These are phyloP conservation scores for Lordiphosa mommai DNA, from an alignment of 1,140 invertebrate genomes.

Conservation along the genomic window DNA sequence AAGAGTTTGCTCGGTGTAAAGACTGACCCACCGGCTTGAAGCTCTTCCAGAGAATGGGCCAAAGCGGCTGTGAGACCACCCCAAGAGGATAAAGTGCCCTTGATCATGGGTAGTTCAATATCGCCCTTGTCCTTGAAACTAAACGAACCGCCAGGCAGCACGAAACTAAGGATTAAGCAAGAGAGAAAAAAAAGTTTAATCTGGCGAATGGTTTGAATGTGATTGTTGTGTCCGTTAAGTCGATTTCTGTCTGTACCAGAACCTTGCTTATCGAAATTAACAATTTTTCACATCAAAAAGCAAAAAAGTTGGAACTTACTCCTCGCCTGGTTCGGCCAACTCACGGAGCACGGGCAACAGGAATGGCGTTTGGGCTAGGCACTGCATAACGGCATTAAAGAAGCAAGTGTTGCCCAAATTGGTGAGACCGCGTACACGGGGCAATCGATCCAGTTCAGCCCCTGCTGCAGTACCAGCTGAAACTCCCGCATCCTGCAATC, in stretches of 20 bases:
- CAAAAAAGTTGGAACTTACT: slow-evolving; percentile 48
- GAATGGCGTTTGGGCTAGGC: slow-evolving; percentile 91
- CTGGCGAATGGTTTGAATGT: too few relatives aligned
- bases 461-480: neutral
- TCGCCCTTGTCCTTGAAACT: slow-evolving; percentile 81
- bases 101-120: slow-evolving; percentile 82
- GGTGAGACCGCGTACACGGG: slow-evolving; percentile 84
- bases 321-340: slow-evolving; percentile 84
- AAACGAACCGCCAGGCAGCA: slow-evolving; percentile 85
- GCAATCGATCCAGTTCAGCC: slow-evolving; percentile 59
- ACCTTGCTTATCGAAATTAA: too few relatives aligned
- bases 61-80: slow-evolving; percentile 85
- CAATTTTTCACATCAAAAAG: too few relatives aligned
- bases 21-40: slow-evolving; percentile 84
- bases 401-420: slow-evolving; percentile 98
- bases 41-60: slow-evolving; percentile 85
- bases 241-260: too few relatives aligned
- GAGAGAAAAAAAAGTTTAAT: too few relatives aligned
- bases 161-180: too few relatives aligned
- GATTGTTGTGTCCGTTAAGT: too few relatives aligned
- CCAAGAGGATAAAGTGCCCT: slow-evolving; percentile 86
- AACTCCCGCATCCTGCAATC: too few relatives aligned
- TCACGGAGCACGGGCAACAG: slow-evolving; percentile 87
- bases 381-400: slow-evolving; percentile 97
- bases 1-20: slow-evolving; percentile 88